Conservation (phyloP, 2,113 vertebrate species). For the Rhinoptilus africanus region DNA sequence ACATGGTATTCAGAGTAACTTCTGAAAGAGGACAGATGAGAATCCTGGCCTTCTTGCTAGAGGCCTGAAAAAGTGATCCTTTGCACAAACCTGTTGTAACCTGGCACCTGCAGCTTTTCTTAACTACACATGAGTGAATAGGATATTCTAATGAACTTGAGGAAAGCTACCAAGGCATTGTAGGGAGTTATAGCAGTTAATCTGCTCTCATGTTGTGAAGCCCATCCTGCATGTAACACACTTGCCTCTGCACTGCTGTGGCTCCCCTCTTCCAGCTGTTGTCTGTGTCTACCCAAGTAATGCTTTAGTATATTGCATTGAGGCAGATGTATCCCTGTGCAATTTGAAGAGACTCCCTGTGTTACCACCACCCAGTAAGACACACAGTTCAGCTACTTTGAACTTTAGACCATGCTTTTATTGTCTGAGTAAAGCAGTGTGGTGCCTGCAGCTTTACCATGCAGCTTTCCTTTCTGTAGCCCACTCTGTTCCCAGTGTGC, state of each 20-base stretch:
- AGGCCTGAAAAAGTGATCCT: not conserved
- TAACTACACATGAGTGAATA: not conserved
- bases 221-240: not conserved
- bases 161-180: not conserved
- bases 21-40: not conserved
- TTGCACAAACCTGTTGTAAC: not conserved
- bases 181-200: not conserved
- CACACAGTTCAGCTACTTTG: not conserved
- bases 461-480: not conserved
- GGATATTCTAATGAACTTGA: not conserved
- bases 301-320: not conserved
- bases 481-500: not conserved
- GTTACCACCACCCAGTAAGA: not conserved
- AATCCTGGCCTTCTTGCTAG: not conserved
- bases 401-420: not conserved
- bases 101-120: not conserved
- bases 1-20: not conserved
- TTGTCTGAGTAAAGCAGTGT: not conserved
- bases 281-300: not conserved
- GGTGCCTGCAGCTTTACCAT: not conserved
- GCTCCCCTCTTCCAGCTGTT: not conserved
- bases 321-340: not conserved
- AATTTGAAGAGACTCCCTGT: not conserved
- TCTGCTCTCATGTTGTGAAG: not conserved
- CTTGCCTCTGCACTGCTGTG: not conserved